Base-by-base conservation (phyloP, 2,113 vertebrate genomes). In the Tricholaema leucomelas region DNA sequence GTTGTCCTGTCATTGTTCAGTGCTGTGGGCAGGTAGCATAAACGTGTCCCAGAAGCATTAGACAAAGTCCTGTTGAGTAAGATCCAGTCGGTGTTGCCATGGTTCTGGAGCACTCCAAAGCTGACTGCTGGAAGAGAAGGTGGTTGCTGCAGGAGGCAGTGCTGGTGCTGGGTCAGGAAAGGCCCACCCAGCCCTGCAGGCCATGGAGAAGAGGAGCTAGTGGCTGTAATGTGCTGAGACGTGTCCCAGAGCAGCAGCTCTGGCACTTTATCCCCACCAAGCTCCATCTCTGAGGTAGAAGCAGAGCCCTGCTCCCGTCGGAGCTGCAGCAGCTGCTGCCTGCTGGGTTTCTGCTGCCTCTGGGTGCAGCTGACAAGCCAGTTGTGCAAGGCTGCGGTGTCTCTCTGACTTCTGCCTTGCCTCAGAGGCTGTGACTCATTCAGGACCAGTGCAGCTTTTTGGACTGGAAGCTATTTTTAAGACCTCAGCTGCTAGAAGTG, bases 401-500 rank as follows among this genome's bases (percentile, higher is more conserved):
- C 7, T 0, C 58, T 70, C 59, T 77, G 25, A 48, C 56, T 44
- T n/a, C 58, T 72, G 21, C 54, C 8, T 42, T 72, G 42, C 46
- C 81, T 27, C 27, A 52, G 24, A 86, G 9, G 6, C 31, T 61
- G 2, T 0, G 1, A n/a, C 74, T 87, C 50, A 35, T 92, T 90
- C 46, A 42, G 36, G n/a, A 10, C 46, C 75, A 67, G 4, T 70
- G 81, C 78, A 92, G 30, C 46, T 91, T 76, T 85, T 55, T 2
- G 24, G 50, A 12, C 87, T 91, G 64, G 71, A 70, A 88, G 67
- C 46, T 87, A 4, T 92, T 87, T 95, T 71, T 70, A 77, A 91
- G 81, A 77, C 56, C 55, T 81, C 74, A 80, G 88, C 67, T 96
- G 89, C 55, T 56, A 2, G 31, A 73, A 67, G 14, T 46, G 19